Conservation (phyloP, 2,888 invertebrate species). For the Ormyrus pomaceus region DNA sequence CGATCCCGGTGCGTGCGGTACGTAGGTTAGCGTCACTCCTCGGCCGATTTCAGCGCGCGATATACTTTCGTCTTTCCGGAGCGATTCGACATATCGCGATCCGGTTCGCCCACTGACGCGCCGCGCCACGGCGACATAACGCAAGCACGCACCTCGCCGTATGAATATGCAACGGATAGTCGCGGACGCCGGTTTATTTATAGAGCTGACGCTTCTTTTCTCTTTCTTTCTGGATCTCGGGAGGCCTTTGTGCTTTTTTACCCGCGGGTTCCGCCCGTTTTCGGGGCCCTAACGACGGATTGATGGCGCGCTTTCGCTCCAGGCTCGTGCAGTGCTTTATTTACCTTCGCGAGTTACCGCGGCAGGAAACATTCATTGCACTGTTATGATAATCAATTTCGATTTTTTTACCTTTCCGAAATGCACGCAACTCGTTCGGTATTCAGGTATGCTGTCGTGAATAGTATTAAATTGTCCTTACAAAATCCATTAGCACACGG, state of each 20-base stretch:
- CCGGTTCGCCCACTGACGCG: conserved; percentile 73
- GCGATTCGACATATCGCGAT: conserved; percentile 73
- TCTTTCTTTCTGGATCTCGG: too few species aligned
- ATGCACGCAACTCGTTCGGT: neutral
- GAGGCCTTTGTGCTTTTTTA: conserved; percentile 45
- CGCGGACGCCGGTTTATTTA: conserved; percentile 70
- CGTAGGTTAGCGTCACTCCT: too few species aligned
- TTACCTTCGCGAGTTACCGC: too few species aligned
- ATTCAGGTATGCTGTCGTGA: too few species aligned
- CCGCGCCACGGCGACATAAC: conserved; percentile 46
- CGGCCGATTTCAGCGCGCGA: conserved; percentile 65
- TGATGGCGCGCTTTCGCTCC: too few species aligned
- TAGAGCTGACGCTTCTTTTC: conserved; percentile 69
- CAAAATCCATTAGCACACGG: neutral
- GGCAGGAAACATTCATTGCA: too few species aligned
- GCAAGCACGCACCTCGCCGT: conserved; percentile 62
- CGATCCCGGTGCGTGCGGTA: too few species aligned
- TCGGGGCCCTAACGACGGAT: neutral
- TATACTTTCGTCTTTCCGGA: conserved; percentile 63
- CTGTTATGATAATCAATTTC: too few species aligned
- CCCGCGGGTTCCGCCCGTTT: neutral
- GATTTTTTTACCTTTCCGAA: neutral
- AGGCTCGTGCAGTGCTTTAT: too few species aligned
- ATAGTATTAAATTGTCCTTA: too few species aligned
- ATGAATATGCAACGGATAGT: conserved; percentile 74